Base-by-base conservation (phyloP, 2,113 vertebrate species). In the Erythrocercus mccallii region DNA sequence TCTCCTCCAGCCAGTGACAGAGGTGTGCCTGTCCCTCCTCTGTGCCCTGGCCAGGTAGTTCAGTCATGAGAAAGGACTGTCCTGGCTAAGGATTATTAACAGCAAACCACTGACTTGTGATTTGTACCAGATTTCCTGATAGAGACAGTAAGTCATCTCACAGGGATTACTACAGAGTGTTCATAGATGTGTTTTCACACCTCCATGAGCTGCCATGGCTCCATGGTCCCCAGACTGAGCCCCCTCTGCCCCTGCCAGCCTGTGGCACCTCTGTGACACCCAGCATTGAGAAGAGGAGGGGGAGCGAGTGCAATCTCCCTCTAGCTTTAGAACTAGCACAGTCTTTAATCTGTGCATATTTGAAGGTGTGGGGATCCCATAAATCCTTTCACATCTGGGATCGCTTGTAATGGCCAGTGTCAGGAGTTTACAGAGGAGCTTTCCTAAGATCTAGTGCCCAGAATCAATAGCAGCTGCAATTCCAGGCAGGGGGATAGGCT, bases 361-460 rank as follows among this genome's bases (percentile, higher is more conserved):
- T 95, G 23, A 35, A 95, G 90, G 92, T 65, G 86, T 87, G 65
- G 73, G 89, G 89, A 94, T 95, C 83, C 83, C 91, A 97, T 96
- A 97, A 97, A 96, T 95, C 96, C 94, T 97, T 89, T 64, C 94
- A 94, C 96, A 97, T 97, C 95, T 97, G 96, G 94, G 92, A 95
- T 77, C 18, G 1, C 83, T 97, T 91, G 92, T 84, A 89, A 89
- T 87, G 89, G 83, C 86, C 81, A 74, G 92, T 92, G 94, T 95
- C 95, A 97, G 94, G 94, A 95, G 95, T 97, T 95, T 96, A 86
- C 25, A 3, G 92, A 93, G 66, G 89, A 95, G 91, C 86, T 95
- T 94, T 95, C 92, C 83, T 96, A 96, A 97, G 96, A 96, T 95
- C 92, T 95, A 95, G 81, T 1, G 76, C 86, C 86, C 91, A 76